Evolutionary conservation across 2,113 vertebrate species (phyloP), one percentile per base, ranked within the genome.

Genomic region (Alethe diademata): DNA sequence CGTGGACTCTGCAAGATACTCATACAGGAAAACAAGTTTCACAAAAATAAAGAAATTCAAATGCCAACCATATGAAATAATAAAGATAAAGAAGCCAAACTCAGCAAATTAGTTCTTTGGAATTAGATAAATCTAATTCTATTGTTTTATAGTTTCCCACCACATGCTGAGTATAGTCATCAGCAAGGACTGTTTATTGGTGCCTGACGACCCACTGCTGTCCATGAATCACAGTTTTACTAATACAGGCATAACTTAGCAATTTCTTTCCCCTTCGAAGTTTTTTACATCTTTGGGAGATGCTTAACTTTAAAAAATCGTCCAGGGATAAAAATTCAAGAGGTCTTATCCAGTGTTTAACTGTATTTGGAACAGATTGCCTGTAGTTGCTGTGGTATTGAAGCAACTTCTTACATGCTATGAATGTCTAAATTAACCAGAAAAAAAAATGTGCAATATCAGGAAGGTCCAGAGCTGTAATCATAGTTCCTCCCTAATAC

Each of bases 61-160:
- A 88, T 67, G 69, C 40, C 48, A 84, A 20, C 51, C 14, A 51
- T 81, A 82, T 82, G 53, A 92, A 96, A 89, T 78, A 89, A 87
- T 85, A 86, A 81, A 90, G 53, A 54, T 28, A 91, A 92, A 88
- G 70, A 89, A 48, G 33, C 28, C 36, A 78, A 74, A 92, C 33
- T 81, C 84, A 82, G 54, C 26, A 90, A 85, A 88, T 87, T 72
- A 82, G 31, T 90, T 94, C 7, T 75, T 72, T 80, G 65, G 76
- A 78, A 90, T 94, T 71, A 78, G 48, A 91, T 64, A 93, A 74
- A 87, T 91, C 58, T 91, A 78, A 94, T 85, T 90, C 40, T 85
- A 75, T 56, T 94, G 18, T 81, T 92, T 89, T 78, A 78, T 62
- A 58, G 24, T 91, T 90, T 78, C 36, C 45, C 16, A 79, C 45